phyloP scores from a whole-genome alignment of 2,797 vertebrate species.

The Mormyrus hasselquistii region DNA sequence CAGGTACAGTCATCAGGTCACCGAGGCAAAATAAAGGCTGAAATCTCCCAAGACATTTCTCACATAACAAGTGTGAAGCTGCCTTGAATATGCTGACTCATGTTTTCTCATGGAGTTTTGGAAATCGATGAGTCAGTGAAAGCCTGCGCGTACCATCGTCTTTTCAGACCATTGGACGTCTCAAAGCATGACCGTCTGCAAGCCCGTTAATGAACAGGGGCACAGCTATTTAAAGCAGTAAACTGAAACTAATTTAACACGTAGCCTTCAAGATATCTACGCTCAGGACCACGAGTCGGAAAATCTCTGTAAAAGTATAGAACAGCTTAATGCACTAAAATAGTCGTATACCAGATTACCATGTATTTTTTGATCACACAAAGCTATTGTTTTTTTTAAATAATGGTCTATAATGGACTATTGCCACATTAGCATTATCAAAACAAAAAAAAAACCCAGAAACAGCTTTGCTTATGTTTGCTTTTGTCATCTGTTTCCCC shows the following conservation, averaged over 20 bases:
- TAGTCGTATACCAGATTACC: background rate
- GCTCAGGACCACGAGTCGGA: background rate
- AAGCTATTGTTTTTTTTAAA: background rate
- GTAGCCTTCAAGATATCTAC: constrained; percentile 7
- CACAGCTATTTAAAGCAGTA: background rate
- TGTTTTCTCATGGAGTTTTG: background rate
- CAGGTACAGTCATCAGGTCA: background rate
- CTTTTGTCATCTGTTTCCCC: background rate
- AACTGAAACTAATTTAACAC: background rate
- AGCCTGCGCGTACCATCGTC: background rate
- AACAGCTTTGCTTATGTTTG: background rate
- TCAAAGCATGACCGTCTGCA: background rate
- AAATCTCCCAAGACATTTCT: background rate
- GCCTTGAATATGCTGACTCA: background rate
- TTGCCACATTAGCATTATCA: background rate
- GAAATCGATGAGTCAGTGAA: constrained; percentile 11
- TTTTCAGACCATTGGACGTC: background rate
- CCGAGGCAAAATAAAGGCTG: constrained; percentile 4
- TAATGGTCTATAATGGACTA: background rate
- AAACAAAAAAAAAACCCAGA: background rate
- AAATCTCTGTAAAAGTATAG: background rate
- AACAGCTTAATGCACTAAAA: background rate
- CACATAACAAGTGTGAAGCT: background rate
- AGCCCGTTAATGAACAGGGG: background rate
- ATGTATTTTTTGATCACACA: background rate